phyloP scores from a whole-genome alignment of 1,140 invertebrate species.

The Bombus balteatus region DNA sequence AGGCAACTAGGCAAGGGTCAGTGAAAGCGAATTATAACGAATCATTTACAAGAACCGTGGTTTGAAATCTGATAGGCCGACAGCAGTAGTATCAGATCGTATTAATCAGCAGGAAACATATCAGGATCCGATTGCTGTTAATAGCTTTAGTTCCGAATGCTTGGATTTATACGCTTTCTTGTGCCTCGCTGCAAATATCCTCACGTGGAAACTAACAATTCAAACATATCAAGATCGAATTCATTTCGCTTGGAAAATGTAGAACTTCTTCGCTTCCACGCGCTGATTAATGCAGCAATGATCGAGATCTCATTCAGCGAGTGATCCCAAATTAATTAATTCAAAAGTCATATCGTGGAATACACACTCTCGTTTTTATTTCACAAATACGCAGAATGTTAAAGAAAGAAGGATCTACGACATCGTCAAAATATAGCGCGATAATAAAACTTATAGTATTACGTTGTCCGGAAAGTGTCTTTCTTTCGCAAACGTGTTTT shows the following conservation, averaged over 20 bases:
- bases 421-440: too few relatives aligned
- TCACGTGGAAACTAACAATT: not conserved
- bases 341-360: too few relatives aligned
- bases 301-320: too few relatives aligned
- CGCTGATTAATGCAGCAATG: not conserved
- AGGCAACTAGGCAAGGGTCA: constrained; percentile 1
- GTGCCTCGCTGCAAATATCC: not conserved
- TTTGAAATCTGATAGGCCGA: not conserved
- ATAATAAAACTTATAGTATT: too few relatives aligned
- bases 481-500: too few relatives aligned
- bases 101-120: constrained; percentile 39
- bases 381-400: too few relatives aligned
- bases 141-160: constrained; percentile 12
- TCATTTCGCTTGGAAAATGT: not conserved
- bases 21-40: constrained; percentile 44
- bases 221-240: not conserved
- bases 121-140: constrained; percentile 36
- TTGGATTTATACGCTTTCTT: constrained; percentile 5
- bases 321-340: too few relatives aligned
- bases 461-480: too few relatives aligned
- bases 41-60: constrained; percentile 21
- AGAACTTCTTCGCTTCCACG: not conserved
- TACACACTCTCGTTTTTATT: too few relatives aligned
- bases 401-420: too few relatives aligned
- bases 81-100: constrained; percentile 19